Conservation (phyloP, 2,113 vertebrate genomes). For the Antennarius striatus region DNA sequence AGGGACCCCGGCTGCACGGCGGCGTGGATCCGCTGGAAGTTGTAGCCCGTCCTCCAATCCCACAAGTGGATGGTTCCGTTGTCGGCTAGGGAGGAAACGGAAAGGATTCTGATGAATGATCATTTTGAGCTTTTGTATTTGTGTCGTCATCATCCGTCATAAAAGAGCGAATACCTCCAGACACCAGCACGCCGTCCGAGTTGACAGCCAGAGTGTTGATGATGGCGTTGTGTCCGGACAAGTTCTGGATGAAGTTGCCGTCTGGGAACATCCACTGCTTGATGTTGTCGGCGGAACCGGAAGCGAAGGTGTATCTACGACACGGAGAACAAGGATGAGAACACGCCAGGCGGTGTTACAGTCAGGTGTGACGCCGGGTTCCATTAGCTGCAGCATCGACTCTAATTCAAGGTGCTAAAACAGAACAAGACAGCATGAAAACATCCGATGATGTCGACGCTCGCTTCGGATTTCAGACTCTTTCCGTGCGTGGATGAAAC, state of each 20-base stretch:
- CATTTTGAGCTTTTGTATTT: neutral
- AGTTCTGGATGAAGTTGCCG: constrained; percentile 97
- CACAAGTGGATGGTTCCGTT: constrained; percentile 98
- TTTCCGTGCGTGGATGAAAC: too few relatives aligned
- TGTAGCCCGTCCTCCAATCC: constrained; percentile 99
- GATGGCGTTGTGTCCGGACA: constrained; percentile 97
- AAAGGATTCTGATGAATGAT: neutral
- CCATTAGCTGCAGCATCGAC: too few relatives aligned
- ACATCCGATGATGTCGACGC: too few relatives aligned
- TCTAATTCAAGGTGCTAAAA: too few relatives aligned
- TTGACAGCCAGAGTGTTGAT: constrained; percentile 97
- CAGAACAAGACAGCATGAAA: too few relatives aligned
- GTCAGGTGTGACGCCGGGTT: too few relatives aligned
- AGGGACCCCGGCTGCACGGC: constrained; percentile 96
- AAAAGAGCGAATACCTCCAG: constrained; percentile 85
- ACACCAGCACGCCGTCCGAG: constrained; percentile 95
- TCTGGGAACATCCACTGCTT: constrained; percentile 99
- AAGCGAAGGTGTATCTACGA: constrained; percentile 94
- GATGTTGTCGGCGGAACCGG: constrained; percentile 98
- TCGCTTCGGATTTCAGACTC: too few relatives aligned
- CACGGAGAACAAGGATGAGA: too few relatives aligned
- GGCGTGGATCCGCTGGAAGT: constrained; percentile 96
- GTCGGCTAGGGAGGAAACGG: constrained; percentile 81
- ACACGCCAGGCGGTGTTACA: neutral
- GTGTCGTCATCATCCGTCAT: neutral